Base-by-base conservation (phyloP, 2,888 invertebrate genomes). In the Hydriomena furcata region DNA sequence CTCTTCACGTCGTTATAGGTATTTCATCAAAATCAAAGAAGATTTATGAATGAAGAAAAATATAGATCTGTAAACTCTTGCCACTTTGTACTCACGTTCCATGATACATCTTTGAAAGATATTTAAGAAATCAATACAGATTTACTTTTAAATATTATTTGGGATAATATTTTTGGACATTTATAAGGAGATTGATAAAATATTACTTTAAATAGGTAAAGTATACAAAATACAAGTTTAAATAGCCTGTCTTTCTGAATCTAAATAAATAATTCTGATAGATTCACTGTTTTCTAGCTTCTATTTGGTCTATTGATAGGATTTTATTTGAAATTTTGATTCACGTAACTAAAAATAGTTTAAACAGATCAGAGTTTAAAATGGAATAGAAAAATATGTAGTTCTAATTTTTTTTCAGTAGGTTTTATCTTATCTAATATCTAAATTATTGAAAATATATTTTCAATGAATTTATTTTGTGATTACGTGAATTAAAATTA, bases 261-360 rank as follows among this genome's bases (percentile, higher is more conserved):
- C 53, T 64, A 70, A 70, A 36, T 52, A 55, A 68, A 68, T 67
- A 68, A 63, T 64, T 72, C 54, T 63, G 42, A 28, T 65, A 66
- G 63, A 63, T 62, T 59, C 60, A 65, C 61, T 65, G 68, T 65
- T 58, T n/a, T 60, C 67, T 78, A 81, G 80, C 80, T 73, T 80
- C 79, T 80, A 70, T 73, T 73, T 66, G 77, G 75, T 74, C 55
- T 73, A 71, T 71, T 65, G 74, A 65, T 69, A 67, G 60, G 64
- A 68, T 54, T 64, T 66, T 56, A 46, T 38, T 38, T 44, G 38
- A 55, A 53, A 52, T 62, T 61, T 62, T 59, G 55, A 69, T 60
- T 63, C 63, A 67, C 59, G 65, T 44, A 32, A 46, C 4, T 7
- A 6, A 10, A 7, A 5, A 8, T n/a, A 6, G 2, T 3, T 20